These are phyloP conservation scores for Vombatus ursinus DNA, from an alignment of 2,113 vertebrate genomes.

Conservation along the genomic window DNA sequence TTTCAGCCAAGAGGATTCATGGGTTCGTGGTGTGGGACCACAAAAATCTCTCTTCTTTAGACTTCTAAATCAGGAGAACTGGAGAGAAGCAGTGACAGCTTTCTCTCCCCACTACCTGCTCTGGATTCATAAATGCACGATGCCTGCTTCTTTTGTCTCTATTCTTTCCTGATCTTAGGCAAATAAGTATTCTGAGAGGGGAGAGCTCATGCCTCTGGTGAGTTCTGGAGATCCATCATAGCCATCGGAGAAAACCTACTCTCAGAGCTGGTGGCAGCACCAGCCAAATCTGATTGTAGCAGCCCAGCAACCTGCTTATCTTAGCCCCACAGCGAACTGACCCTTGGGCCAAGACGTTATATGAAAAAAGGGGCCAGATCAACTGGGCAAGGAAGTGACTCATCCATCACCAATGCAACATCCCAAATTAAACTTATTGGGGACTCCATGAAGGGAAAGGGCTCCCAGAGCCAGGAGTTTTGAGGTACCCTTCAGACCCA, in stretches of 20 bases:
- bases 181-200: neutral
- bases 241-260: neutral
- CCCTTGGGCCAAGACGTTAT: neutral
- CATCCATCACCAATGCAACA: neutral
- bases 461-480: neutral
- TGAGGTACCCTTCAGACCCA: neutral
- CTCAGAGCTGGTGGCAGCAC: neutral
- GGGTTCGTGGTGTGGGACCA: neutral
- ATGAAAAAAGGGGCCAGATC: neutral
- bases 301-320: neutral
- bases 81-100: neutral
- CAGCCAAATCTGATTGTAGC: neutral
- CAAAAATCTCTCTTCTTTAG: neutral
- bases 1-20: neutral
- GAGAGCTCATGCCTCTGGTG: neutral
- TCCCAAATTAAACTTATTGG: neutral
- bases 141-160: neutral
- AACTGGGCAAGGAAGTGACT: neutral
- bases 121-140: neutral
- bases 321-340: neutral
- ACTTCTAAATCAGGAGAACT: neutral
- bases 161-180: neutral
- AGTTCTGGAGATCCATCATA: neutral
- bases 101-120: neutral
- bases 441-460: neutral